These are phyloP conservation scores for Hydropsyche betteni DNA, from an alignment of 2,888 invertebrate species.

Conservation along the genomic window DNA sequence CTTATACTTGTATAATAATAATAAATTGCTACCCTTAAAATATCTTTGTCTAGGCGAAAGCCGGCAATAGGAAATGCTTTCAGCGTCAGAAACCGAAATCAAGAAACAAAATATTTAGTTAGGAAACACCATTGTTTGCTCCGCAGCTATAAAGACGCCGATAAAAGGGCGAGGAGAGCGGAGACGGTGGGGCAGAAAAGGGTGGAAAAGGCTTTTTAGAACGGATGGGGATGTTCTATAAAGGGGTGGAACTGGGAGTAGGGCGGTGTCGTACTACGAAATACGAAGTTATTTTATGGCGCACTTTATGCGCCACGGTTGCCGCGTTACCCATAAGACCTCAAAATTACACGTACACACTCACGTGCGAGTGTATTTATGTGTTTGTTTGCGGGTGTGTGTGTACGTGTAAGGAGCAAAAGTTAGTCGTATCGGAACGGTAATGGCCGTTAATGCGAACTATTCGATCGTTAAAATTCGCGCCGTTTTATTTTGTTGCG, in stretches of 20 bases:
- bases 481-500: conserved; percentile 11
- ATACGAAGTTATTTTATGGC: conserved; percentile 45
- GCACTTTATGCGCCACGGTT: conserved; percentile 32
- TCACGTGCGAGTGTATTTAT: not conserved
- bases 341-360: conserved; percentile 29
- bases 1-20: conserved; percentile 36
- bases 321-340: conserved; percentile 36
- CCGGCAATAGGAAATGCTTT: conserved; percentile 46
- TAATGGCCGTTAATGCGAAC: conserved; percentile 30
- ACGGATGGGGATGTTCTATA: conserved; percentile 3
- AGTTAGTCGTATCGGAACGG: conserved; percentile 20
- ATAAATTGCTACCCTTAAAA: conserved; percentile 50
- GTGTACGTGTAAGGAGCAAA: not conserved
- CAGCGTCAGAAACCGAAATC: conserved; percentile 43
- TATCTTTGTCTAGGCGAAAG: conserved; percentile 48
- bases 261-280: conserved; percentile 19
- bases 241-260: not conserved
- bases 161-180: conserved; percentile 37
- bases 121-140: conserved; percentile 43
- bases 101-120: conserved; percentile 48
- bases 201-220: not conserved
- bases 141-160: conserved; percentile 43
- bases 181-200: not conserved
- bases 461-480: conserved; percentile 22
- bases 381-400: not conserved